Percentiles rank a stretch among this genome's conserved stretches.
phyloP scores from a whole-genome alignment of 2,888 invertebrate species.

The Lepidochrysops patricia region DNA sequence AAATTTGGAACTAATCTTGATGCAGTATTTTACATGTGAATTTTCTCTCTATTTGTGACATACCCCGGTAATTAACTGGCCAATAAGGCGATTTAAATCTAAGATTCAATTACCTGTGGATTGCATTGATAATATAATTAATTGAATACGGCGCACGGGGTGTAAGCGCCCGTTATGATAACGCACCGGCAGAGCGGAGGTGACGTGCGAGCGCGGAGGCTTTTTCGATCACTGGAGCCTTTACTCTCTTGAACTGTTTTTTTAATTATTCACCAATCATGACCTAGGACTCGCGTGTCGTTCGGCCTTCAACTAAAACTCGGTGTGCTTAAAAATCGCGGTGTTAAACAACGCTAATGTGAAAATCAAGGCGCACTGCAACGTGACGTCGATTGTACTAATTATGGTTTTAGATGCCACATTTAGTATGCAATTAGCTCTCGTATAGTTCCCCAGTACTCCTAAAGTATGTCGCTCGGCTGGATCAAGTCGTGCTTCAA shows the following conservation, averaged over 20 bases:
- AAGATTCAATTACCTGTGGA: neutral
- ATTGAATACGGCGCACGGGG: neutral
- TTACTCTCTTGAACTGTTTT: neutral
- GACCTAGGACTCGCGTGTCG: too few relatives aligned
- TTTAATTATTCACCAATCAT: too few relatives aligned
- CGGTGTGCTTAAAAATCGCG: neutral
- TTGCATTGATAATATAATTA: neutral
- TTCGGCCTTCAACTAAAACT: too few relatives aligned
- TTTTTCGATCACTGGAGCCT: neutral
- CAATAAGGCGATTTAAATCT: neutral
- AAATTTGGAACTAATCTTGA: too few relatives aligned
- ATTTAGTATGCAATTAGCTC: constrained; percentile 11
- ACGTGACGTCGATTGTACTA: constrained; percentile 19
- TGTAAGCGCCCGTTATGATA: neutral
- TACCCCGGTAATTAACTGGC: neutral
- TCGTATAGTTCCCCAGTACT: neutral
- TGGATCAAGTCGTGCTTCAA: constrained; percentile 4
- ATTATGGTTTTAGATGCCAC: constrained; percentile 13
- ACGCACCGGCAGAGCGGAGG: neutral
- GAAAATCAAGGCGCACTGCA: constrained; percentile 17
- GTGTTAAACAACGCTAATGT: constrained; percentile 14
- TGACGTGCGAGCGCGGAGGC: neutral
- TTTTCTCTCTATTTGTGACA: too few relatives aligned
- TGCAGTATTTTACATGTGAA: too few relatives aligned
- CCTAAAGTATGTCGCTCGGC: neutral